Percentiles rank a stretch among this genome's conserved stretches.
phyloP scores from a whole-genome alignment of 2,113 vertebrate species.

The Bos javanicus region DNA sequence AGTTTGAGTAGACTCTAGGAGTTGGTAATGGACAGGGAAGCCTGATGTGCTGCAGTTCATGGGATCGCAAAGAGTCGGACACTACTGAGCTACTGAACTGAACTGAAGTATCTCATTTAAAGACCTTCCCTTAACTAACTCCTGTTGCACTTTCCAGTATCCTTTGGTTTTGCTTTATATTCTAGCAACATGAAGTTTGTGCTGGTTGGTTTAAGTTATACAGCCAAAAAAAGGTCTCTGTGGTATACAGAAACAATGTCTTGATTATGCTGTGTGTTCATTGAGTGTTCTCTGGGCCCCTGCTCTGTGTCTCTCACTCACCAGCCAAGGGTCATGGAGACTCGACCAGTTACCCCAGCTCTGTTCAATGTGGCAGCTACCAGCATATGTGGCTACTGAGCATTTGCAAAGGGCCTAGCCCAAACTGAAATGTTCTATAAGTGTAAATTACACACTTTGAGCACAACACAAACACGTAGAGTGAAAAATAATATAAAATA shows the following conservation, averaged over 20 bases:
- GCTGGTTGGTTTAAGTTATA: background rate
- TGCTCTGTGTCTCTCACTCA: background rate
- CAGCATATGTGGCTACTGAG: background rate
- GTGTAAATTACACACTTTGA: background rate
- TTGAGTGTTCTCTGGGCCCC: background rate
- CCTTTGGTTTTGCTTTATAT: background rate
- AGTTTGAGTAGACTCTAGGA: background rate
- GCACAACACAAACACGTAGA: background rate
- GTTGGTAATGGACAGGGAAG: background rate
- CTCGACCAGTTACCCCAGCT: background rate
- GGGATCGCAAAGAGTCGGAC: background rate
- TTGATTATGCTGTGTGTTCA: background rate
- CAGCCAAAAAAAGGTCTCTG: background rate
- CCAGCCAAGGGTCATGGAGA: background rate
- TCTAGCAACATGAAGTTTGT: background rate
- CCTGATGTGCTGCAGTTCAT: background rate
- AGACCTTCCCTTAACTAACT: background rate
- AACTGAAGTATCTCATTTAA: background rate
- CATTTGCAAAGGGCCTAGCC: background rate
- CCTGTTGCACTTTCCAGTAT: background rate
- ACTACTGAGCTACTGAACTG: background rate
- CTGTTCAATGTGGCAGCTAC: background rate
- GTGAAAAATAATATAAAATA: background rate
- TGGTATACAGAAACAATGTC: background rate
- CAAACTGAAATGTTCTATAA: background rate